A percentile compares a stretch with the other conserved stretches of the same genome.
phyloP scores from a whole-genome alignment of 2,888 invertebrate species.

The Tinea pellionella region DNA sequence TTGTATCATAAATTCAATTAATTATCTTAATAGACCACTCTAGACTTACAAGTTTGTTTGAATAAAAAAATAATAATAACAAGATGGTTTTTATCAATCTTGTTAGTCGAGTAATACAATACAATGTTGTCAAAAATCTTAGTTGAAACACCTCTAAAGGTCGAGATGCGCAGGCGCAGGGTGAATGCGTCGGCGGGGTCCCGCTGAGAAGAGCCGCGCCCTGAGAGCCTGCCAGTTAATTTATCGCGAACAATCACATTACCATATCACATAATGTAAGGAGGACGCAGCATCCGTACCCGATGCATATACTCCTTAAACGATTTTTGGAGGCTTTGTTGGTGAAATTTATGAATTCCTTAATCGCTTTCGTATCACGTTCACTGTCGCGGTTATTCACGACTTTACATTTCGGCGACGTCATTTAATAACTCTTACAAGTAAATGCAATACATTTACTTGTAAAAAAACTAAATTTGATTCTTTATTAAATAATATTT shows the following conservation, averaged over 20 bases:
- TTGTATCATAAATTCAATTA: slow-evolving; percentile 3
- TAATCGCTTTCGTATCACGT: slow-evolving; percentile 49
- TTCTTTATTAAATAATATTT: too few relatives aligned
- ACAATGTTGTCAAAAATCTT: slow-evolving; percentile 13
- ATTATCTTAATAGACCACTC: neutral
- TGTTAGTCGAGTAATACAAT: neutral
- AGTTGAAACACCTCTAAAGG: slow-evolving; percentile 10
- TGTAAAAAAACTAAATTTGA: neutral
- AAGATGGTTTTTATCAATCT: neutral
- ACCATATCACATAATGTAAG: slow-evolving; percentile 65
- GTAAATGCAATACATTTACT: slow-evolving; percentile 11
- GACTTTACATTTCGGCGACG: slow-evolving; percentile 34
- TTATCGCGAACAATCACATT: slow-evolving; percentile 66
- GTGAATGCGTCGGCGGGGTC: slow-evolving; percentile 46
- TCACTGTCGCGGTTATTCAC: slow-evolving; percentile 34
- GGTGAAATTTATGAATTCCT: slow-evolving; percentile 58
- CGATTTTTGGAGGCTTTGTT: slow-evolving; percentile 62
- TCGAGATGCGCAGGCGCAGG: slow-evolving; percentile 22
- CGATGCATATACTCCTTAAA: slow-evolving; percentile 45
- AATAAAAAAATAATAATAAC: neutral
- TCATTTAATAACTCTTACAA: slow-evolving; percentile 47
- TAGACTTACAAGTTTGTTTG: slow-evolving; percentile 1
- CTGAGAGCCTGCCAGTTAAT: slow-evolving; percentile 48
- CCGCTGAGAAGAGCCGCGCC: slow-evolving; percentile 46
- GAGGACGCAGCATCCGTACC: slow-evolving; percentile 52